Conservation (phyloP, 2,113 vertebrate species). For the Picathartes gymnocephalus region DNA sequence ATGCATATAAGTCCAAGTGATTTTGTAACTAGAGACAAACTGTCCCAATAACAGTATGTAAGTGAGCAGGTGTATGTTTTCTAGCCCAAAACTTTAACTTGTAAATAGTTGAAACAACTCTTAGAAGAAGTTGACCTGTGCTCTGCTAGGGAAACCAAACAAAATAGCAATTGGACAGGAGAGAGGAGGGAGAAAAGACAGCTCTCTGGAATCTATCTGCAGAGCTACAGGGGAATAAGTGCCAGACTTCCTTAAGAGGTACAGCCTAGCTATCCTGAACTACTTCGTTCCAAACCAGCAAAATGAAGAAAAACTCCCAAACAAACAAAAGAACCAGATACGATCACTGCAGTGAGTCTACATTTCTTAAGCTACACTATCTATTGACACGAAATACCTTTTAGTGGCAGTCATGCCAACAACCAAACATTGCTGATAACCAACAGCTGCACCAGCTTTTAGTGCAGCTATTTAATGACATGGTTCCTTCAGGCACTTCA, state of each 20-base stretch:
- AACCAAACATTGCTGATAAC: background rate
- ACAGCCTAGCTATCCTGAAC: background rate
- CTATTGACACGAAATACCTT: background rate
- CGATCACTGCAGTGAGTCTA: background rate
- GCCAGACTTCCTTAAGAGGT: background rate
- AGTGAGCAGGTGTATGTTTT: background rate
- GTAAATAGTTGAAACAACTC: background rate
- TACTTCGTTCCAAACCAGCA: background rate
- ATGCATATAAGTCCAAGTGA: background rate
- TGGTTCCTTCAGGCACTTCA: background rate
- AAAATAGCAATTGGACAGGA: background rate
- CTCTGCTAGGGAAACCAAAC: background rate
- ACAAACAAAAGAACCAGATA: background rate
- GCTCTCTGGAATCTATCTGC: background rate
- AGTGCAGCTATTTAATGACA: background rate
- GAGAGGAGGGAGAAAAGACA: background rate
- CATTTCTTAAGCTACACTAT: background rate
- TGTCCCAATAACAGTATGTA: background rate
- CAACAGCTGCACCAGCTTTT: background rate
- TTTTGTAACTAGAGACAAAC: background rate
- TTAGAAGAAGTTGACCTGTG: background rate
- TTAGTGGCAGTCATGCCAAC: background rate
- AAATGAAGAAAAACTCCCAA: background rate
- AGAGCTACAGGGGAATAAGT: background rate
- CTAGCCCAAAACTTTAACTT: background rate